A percentile compares a stretch with the other conserved stretches of the same genome.
phyloP scores from a whole-genome alignment of 92 coral and sea anemone species.

The Virgularia gustaviana region DNA sequence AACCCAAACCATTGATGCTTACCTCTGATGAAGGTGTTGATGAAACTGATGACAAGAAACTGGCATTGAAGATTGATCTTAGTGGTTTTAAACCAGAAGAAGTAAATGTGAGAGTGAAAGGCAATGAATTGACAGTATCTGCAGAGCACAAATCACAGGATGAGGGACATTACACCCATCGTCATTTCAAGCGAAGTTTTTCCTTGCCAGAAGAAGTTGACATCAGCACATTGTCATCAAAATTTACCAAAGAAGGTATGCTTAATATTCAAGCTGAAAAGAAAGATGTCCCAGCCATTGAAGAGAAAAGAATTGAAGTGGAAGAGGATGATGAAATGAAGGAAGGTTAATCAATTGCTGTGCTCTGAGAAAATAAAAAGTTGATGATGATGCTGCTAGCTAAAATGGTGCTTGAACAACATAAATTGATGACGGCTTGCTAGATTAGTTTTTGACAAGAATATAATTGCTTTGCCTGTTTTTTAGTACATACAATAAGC shows the following conservation, averaged over 20 bases:
- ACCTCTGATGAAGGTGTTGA: slow-evolving; percentile 67
- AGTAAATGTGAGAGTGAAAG: slow-evolving; percentile 66
- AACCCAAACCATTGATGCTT: slow-evolving; percentile 37
- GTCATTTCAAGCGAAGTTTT: slow-evolving; percentile 78
- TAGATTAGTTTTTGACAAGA: no score
- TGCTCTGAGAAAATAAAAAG: no score
- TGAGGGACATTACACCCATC: slow-evolving; percentile 74
- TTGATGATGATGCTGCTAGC: no score
- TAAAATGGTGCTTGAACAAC: no score
- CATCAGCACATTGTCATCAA: slow-evolving; percentile 66
- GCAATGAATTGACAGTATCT: slow-evolving; percentile 74
- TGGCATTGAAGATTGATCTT: slow-evolving; percentile 77
- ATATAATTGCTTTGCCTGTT: no score
- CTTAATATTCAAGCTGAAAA: slow-evolving; percentile 74
- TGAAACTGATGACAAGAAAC: slow-evolving; percentile 74
- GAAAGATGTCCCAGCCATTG: slow-evolving; percentile 55
- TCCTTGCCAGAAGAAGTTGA: slow-evolving; percentile 89
- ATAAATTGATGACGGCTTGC: no score
- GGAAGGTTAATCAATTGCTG: slow-evolving; percentile 5
- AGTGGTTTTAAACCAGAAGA: slow-evolving; percentile 75
- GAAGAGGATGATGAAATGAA: slow-evolving; percentile 43
- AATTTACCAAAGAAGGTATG: slow-evolving; percentile 72
- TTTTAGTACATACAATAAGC: background rate
- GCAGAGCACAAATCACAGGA: slow-evolving; percentile 72
- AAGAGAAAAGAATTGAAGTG: slow-evolving; percentile 64